These are phyloP conservation scores for Choristoneura rosaceana DNA, from an alignment of 2,888 invertebrate species.

Conservation along the genomic window DNA sequence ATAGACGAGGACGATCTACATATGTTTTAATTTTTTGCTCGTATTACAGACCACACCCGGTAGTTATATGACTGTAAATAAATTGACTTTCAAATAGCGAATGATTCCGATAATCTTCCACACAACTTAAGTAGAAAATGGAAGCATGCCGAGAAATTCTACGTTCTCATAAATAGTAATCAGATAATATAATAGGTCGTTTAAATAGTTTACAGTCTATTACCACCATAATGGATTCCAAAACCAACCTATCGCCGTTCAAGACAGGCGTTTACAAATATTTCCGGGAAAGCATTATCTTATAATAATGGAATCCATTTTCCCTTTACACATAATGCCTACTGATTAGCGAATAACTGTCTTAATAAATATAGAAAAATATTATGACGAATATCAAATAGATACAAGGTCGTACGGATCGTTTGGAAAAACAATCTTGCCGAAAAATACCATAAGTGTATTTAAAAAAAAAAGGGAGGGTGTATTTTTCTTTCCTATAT, in stretches of 20 bases:
- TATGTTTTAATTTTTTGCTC: no score
- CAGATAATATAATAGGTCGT: not conserved
- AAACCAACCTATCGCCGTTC: not conserved
- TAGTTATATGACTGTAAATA: no score
- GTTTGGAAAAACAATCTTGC: not conserved
- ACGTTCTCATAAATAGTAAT: not conserved
- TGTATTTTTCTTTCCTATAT: no score
- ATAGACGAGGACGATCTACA: no score
- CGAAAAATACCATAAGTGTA: not conserved
- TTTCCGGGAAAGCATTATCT: not conserved
- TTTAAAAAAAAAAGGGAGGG: not conserved
- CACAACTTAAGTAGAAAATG: not conserved
- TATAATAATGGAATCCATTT: not conserved
- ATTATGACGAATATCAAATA: no score
- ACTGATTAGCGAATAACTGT: not conserved
- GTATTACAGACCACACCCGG: no score
- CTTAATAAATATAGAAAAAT: no score
- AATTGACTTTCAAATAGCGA: not conserved
- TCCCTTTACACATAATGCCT: not conserved
- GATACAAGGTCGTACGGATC: not conserved
- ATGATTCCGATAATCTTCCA: not conserved
- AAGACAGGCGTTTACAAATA: not conserved
- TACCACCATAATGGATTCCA: not conserved
- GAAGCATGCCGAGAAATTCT: not conserved
- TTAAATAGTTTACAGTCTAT: not conserved